A percentile compares a stretch with the other conserved stretches of the same genome.
Conservation (phyloP, 2,113 vertebrate species). For the Tauraco erythrolophus region DNA sequence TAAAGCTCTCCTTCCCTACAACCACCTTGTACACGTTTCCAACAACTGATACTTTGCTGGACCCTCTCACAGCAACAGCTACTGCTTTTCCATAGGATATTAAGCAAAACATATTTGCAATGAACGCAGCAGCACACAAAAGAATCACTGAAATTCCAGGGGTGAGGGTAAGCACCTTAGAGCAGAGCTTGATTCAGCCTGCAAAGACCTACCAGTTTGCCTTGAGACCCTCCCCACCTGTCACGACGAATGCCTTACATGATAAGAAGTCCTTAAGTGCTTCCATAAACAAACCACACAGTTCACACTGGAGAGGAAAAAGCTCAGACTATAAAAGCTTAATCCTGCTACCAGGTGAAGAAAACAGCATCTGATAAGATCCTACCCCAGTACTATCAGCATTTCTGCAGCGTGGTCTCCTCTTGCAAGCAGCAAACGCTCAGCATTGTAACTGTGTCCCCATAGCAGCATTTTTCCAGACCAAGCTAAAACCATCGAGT, state of each 20-base stretch:
- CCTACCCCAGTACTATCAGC: background rate
- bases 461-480: conserved; percentile 41
- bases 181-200: background rate
- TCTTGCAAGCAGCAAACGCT: background rate
- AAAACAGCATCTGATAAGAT: background rate
- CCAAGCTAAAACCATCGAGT: background rate
- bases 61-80: background rate
- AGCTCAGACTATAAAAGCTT: background rate
- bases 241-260: accelerated
- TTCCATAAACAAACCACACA: background rate
- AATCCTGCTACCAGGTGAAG: background rate
- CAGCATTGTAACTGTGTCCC: background rate
- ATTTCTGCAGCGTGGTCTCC: background rate
- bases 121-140: background rate
- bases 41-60: background rate
- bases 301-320: background rate
- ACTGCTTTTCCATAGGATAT: accelerated
- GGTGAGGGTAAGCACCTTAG: background rate
- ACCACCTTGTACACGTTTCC: background rate
- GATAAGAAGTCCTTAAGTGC: background rate
- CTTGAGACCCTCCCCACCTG: accelerated
- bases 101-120: background rate
- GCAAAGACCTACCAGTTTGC: background rate
- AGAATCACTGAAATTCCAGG: background rate
- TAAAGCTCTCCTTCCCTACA: background rate